Conservation (phyloP, 1,140 invertebrate species). For the Drosophila serrata region DNA sequence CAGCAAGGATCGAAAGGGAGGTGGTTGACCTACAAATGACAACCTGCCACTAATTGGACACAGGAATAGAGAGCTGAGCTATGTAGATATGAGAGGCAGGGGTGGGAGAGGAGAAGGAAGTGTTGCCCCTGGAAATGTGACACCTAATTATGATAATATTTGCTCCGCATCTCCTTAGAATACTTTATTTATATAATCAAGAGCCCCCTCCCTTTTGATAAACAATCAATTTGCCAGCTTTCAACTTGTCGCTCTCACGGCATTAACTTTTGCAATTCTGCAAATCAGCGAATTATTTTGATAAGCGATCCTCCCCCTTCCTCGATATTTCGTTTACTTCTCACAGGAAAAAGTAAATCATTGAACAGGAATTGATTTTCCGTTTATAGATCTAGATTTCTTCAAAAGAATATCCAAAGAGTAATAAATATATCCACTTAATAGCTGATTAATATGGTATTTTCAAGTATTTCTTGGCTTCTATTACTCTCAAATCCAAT, state of each 20-base stretch:
- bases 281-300: not conserved
- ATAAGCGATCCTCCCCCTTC: not conserved
- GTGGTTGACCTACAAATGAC: slow-evolving; percentile 12
- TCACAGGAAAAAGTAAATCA: not conserved
- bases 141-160: slow-evolving; percentile 14
- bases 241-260: not conserved
- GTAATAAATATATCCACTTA: too few relatives aligned
- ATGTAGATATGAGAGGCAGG: too few relatives aligned
- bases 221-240: not conserved
- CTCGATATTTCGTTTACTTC: not conserved
- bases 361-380: not conserved
- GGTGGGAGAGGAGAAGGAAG: not conserved
- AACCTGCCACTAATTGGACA: slow-evolving; percentile 19
- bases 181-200: not conserved
- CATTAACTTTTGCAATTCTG: not conserved
- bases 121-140: not conserved
- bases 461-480: too few relatives aligned
- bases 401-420: not conserved
- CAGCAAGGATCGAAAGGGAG: slow-evolving; percentile 8
- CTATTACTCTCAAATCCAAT: too few relatives aligned
- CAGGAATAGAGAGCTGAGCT: not conserved
- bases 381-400: not conserved
- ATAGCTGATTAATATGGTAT: too few relatives aligned
- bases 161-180: not conserved
- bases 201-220: not conserved